phyloP scores from a whole-genome alignment of 2,797 vertebrate species.

The Schizopygopsis pylzovi region DNA sequence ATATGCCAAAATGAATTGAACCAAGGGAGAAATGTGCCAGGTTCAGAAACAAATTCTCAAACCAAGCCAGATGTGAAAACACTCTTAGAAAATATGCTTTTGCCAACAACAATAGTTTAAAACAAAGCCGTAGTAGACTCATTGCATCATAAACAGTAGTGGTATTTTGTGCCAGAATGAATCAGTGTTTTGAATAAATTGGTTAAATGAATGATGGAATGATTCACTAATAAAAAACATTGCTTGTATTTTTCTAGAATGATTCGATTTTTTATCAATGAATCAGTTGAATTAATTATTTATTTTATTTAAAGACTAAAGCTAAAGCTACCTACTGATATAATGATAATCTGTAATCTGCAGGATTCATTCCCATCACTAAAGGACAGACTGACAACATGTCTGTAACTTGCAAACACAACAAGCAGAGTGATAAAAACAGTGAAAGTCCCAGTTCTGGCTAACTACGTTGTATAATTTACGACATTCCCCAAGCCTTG shows the following conservation, averaged over 20 bases:
- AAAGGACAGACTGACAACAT: not conserved
- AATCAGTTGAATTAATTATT: not conserved
- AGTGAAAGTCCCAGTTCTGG: not conserved
- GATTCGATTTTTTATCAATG: not conserved
- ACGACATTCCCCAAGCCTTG: conserved; percentile 16
- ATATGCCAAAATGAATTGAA: not conserved
- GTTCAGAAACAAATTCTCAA: not conserved
- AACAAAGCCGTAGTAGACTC: not conserved
- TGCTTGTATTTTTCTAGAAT: not conserved
- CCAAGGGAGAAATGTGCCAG: not conserved
- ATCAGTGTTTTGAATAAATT: not conserved
- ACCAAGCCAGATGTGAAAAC: too few species aligned
- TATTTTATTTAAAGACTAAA: not conserved
- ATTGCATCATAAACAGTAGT: not conserved
- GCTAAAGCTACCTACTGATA: not conserved
- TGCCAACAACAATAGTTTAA: not conserved
- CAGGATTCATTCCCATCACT: not conserved
- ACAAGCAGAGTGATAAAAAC: not conserved
- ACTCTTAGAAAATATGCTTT: not conserved
- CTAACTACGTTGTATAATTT: conserved; percentile 54
- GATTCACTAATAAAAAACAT: not conserved
- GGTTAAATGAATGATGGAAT: not conserved
- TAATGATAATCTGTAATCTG: not conserved
- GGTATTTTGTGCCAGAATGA: not conserved
- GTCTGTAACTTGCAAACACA: not conserved